Evolutionary conservation across 2,797 vertebrate genomes (phyloP).

Genomic region (Anabas testudineus): DNA sequence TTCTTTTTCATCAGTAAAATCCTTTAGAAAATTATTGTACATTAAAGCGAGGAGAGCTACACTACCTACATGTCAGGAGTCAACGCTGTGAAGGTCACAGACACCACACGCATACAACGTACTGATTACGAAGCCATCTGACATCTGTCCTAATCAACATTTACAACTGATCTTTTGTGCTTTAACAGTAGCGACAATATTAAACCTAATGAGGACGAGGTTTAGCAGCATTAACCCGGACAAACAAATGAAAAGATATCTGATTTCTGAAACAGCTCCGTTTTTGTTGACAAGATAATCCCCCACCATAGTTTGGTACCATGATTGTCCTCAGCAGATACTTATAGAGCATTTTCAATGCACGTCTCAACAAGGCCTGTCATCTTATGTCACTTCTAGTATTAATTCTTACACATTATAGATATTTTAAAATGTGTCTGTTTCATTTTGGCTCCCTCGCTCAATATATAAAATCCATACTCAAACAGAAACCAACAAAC

Average conservation of each 20-base stretch:
- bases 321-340: background rate
- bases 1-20: conserved; percentile 45
- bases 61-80: conserved; percentile 45
- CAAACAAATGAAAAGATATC: background rate
- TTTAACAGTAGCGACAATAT: conserved; percentile 8
- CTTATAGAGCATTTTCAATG: background rate
- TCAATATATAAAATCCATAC: background rate
- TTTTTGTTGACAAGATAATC: background rate
- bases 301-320: background rate
- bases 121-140: conserved; percentile 49
- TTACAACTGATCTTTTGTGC: conserved; percentile 16
- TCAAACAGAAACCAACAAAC: conserved; percentile 11
- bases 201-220: conserved; percentile 7
- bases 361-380: background rate
- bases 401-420: background rate
- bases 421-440: conserved; percentile 1
- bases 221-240: background rate
- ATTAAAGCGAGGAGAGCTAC: conserved; percentile 38
- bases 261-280: background rate
- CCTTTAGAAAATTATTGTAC: conserved; percentile 43
- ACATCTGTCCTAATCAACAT: conserved; percentile 44
- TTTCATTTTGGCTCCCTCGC: background rate
- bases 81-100: conserved; percentile 50
- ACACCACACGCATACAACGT: conserved; percentile 29
- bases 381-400: background rate